Conservation (phyloP, 30 jellyfish, hydroid and myxozoan genomes). For the Cassiopea andromeda region DNA sequence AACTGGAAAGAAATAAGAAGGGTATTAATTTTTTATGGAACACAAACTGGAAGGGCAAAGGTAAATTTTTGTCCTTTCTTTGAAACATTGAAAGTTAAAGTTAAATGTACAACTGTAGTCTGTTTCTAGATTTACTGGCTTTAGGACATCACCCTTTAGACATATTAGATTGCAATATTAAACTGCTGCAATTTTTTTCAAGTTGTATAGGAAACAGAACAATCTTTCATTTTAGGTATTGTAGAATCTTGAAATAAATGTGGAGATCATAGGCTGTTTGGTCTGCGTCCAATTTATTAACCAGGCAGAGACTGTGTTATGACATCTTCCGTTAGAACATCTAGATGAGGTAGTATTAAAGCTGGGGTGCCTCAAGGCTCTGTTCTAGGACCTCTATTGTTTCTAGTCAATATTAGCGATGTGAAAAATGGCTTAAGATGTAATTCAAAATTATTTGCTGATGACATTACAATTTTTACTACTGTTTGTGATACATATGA, state of each 20-base stretch:
- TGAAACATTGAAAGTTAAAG: too few relatives aligned
- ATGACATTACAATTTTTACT: slow-evolving; percentile 35
- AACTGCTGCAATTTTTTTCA: too few relatives aligned
- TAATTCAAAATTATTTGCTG: slow-evolving; percentile 29
- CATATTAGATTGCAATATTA: too few relatives aligned
- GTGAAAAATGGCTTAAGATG: slow-evolving; percentile 35
- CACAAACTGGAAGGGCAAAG: slow-evolving; percentile 96
- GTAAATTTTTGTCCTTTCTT: slow-evolving; percentile 24
- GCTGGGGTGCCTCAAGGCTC: slow-evolving; percentile 48
- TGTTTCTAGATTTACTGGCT: too few relatives aligned
- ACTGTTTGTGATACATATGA: slow-evolving; percentile 31
- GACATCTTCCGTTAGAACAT: background rate
- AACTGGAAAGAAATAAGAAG: slow-evolving; percentile 1
- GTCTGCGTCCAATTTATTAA: too few relatives aligned
- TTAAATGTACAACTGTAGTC: too few relatives aligned
- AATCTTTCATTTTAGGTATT: too few relatives aligned
- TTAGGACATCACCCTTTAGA: too few relatives aligned
- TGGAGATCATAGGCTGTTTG: too few relatives aligned
- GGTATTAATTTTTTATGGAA: slow-evolving; percentile 83
- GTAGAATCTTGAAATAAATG: too few relatives aligned
- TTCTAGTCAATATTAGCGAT: slow-evolving; percentile 3
- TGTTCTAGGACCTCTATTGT: slow-evolving; percentile 4
- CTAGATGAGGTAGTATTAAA: background rate
- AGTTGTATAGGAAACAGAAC: too few relatives aligned
- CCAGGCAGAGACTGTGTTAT: background rate